Percentiles rank a stretch among this genome's conserved stretches.
phyloP scores from a whole-genome alignment of 2,113 vertebrate species.

The Forbesichthys papilliferus region DNA sequence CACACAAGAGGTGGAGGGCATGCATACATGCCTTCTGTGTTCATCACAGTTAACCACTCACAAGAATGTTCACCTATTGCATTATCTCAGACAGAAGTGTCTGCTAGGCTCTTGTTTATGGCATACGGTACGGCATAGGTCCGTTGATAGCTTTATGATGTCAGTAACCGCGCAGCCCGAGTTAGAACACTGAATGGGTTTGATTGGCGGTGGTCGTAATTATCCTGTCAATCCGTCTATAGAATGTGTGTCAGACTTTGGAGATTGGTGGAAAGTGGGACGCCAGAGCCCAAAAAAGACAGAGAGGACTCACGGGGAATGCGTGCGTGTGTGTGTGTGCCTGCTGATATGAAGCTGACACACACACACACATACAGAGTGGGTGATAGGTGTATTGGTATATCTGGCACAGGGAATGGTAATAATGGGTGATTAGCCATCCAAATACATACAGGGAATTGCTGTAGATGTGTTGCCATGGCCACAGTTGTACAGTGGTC shows the following conservation, averaged over 20 bases:
- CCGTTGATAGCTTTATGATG: neutral
- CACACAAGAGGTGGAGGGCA: slow-evolving; percentile 9
- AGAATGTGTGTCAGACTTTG: slow-evolving; percentile 61
- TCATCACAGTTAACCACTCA: slow-evolving; percentile 52
- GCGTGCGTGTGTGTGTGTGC: neutral
- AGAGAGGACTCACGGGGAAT: slow-evolving; percentile 46
- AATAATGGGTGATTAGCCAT: neutral
- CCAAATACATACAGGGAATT: too few species aligned
- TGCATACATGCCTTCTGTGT: slow-evolving; percentile 12
- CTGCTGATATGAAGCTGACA: neutral
- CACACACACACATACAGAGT: too few species aligned
- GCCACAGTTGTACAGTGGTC: too few species aligned
- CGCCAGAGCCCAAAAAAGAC: slow-evolving; percentile 54
- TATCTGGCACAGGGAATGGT: neutral
- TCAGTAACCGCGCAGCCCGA: too few species aligned
- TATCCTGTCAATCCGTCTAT: slow-evolving; percentile 39
- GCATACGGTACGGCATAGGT: neutral
- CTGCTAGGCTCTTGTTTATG: neutral
- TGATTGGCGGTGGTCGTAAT: slow-evolving; percentile 31
- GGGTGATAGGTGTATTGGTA: neutral
- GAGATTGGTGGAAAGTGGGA: slow-evolving; percentile 62
- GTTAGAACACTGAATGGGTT: slow-evolving; percentile 14
- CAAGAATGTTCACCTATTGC: slow-evolving; percentile 24
- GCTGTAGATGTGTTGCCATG: too few species aligned
- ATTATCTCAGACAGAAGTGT: neutral